These are phyloP conservation scores for Apostichopus japonicus DNA, from an alignment of 35 echinoderm and acorn worm species.

Conservation along the genomic window DNA sequence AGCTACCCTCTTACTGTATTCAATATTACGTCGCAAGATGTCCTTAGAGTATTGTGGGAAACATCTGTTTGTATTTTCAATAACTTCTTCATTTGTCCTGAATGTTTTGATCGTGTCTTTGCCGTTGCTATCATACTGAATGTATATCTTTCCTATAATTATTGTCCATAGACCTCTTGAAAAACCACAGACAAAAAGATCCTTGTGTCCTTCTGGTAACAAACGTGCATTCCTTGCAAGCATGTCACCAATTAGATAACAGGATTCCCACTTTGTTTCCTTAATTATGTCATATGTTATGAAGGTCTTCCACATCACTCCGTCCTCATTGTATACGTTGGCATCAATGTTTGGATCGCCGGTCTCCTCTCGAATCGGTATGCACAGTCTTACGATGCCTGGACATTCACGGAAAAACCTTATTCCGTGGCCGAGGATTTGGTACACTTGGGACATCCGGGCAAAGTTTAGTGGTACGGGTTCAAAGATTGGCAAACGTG, in stretches of 20 bases:
- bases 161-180: background rate
- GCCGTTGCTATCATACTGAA: background rate
- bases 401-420: background rate
- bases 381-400: slow-evolving; percentile 6
- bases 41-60: background rate
- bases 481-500: background rate
- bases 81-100: background rate
- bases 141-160: background rate
- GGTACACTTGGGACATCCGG: background rate
- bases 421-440: background rate
- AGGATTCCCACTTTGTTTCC: background rate
- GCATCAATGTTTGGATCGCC: background rate
- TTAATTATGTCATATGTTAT: background rate
- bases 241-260: too few species aligned
- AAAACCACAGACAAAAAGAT: background rate
- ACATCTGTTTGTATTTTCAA: background rate
- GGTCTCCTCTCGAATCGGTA: background rate
- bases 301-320: background rate
- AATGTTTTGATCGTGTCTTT: background rate
- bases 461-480: slow-evolving; percentile 4
- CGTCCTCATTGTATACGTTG: background rate
- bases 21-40: background rate
- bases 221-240: background rate
- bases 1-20: background rate
- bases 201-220: background rate